These are phyloP conservation scores for Cairina moschata DNA, from an alignment of 2,113 vertebrate species.

Conservation along the genomic window DNA sequence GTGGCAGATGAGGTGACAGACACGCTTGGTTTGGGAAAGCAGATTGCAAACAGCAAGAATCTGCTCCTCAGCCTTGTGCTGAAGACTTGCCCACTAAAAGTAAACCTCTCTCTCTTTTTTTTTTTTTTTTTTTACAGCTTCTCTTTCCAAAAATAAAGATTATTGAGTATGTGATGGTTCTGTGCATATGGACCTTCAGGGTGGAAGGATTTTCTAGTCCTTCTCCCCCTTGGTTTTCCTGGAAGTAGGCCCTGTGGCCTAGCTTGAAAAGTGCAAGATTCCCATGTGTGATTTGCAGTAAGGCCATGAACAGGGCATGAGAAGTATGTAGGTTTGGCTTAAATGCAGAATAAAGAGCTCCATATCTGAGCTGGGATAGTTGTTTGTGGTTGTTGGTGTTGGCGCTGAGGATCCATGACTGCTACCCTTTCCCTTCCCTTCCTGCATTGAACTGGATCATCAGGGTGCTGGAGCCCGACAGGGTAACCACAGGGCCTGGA, in stretches of 20 bases:
- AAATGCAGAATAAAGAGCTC: neutral
- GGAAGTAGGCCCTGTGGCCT: neutral
- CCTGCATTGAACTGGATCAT: neutral
- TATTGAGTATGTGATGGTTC: neutral
- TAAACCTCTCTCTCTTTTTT: neutral
- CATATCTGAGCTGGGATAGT: neutral
- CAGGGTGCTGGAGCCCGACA: neutral
- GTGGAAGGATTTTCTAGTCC: neutral
- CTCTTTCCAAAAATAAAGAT: neutral
- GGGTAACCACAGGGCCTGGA: neutral
- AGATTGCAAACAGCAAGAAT: neutral
- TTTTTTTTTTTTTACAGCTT: neutral
- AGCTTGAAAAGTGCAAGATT: neutral
- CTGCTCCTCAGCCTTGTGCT: neutral
- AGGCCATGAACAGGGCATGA: neutral
- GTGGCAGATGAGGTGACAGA: constrained; percentile 33
- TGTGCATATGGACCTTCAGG: neutral
- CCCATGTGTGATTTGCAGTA: neutral
- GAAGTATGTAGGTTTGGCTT: neutral
- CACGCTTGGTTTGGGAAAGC: too few species aligned
- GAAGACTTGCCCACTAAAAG: neutral
- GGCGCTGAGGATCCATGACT: neutral
- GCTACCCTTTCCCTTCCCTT: neutral
- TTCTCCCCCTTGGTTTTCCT: neutral
- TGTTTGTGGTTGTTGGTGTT: neutral